A percentile compares a stretch with the other conserved stretches of the same genome.
These are phyloP conservation scores for Drosophila eohydei DNA, from an alignment of 2,888 invertebrate species.

Conservation along the genomic window DNA sequence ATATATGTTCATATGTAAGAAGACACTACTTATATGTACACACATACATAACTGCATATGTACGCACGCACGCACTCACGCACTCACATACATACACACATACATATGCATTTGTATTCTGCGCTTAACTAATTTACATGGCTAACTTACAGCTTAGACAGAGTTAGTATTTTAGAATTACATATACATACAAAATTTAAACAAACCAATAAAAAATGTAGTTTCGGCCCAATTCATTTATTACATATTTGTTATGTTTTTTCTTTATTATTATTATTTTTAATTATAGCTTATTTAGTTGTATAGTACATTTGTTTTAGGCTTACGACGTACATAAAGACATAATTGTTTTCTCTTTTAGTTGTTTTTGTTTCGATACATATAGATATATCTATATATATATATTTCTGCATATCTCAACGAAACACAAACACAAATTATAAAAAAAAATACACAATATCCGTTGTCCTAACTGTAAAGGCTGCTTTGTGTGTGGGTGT, in stretches of 20 bases:
- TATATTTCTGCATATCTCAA: conserved; percentile 30
- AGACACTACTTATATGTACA: conserved; percentile 19
- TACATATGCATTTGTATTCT: conserved; percentile 22
- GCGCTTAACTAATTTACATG: conserved; percentile 40
- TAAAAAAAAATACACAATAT: background rate
- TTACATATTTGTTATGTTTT: conserved; percentile 19
- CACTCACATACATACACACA: conserved; percentile 7
- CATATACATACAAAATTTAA: conserved; percentile 26
- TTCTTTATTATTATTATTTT: conserved; percentile 16
- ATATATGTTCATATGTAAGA: conserved; percentile 12
- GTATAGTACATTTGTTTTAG: conserved; percentile 48
- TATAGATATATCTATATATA: background rate
- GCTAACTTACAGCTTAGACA: conserved; percentile 35
- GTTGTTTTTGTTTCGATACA: conserved; percentile 8
- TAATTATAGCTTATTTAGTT: conserved; percentile 37
- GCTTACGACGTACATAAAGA: conserved; percentile 33
- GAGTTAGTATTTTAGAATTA: conserved; percentile 31
- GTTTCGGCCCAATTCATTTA: conserved; percentile 27
- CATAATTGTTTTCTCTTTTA: conserved; percentile 23
- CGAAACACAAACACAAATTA: conserved; percentile 24
- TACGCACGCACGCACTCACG: background rate
- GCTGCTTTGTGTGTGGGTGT: background rate
- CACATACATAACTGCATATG: conserved; percentile 16
- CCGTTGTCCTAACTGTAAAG: conserved; percentile 5
- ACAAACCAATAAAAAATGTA: conserved; percentile 27